Base-by-base conservation (phyloP, 1,140 invertebrate species). In the Diprion similis region DNA sequence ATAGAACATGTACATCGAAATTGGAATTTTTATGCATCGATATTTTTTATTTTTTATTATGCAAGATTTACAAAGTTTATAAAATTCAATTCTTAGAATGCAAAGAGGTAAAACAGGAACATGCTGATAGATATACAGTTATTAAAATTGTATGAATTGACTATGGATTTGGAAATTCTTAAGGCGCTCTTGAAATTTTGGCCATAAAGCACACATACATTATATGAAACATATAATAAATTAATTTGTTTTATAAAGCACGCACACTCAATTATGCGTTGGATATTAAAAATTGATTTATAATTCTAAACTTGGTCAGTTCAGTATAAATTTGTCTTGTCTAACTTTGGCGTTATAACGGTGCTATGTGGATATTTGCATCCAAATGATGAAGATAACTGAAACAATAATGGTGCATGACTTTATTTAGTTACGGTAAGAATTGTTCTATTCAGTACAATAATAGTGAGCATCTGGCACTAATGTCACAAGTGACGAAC, bases 291-390 rank as follows among this genome's bases (percentile, higher is more conserved):
- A 37, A 37, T 37, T 37, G 24, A 37, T 37, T 37, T 37, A 37
- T 37, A 37, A 37, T 59, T 17, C n/a, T 59, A 10, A 59, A 59
- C 11, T 59, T 59, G 11, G 51, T 15, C n/a, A 59, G 11, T 59
- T 59, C n/a, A n/a, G 15, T 15, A 68, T 11, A 37, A 68, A 13
- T 76, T 47, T 10, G 4, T 37, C 24, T 37, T 59, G n/a, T 15
- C 51, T 59, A 59, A 15, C 8, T 17, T n/a, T 15, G 73, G 46
- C n/a, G 71, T 82, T 78, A 85, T 71, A 85, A 83, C 15, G 84
- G 81, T 65, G 84, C 83, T 72, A 83, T 86, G 77, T 78, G 81
- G 68, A 78, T 76, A 74, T 87, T 86, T 48, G 84, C 85, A 80
- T 87, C 84, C 66, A 86, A 74, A 19, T 78, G 73, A 11, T 81